phyloP scores from a whole-genome alignment of 1,140 invertebrate species.

The Glossosoma conforme region DNA sequence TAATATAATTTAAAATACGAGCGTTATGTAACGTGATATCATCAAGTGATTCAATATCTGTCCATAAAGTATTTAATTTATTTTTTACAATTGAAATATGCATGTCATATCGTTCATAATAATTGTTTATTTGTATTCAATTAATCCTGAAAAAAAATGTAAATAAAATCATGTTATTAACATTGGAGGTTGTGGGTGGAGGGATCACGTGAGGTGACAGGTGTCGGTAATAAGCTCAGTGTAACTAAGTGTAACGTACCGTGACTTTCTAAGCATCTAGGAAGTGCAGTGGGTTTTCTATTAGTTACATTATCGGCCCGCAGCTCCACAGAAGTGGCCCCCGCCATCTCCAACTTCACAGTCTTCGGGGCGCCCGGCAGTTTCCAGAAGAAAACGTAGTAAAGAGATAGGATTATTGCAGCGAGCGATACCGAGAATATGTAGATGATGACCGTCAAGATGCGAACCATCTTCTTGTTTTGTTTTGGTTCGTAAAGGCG shows the following conservation, averaged over 20 bases:
- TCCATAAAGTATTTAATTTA: too few species aligned
- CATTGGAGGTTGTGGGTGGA: not conserved
- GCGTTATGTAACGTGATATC: too few species aligned
- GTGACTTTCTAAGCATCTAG: conserved; percentile 49
- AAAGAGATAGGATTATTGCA: conserved; percentile 89
- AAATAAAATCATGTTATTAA: too few species aligned
- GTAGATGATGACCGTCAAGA: conserved; percentile 92
- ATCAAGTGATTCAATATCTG: too few species aligned
- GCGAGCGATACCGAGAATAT: conserved; percentile 92
- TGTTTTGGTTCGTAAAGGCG: conserved; percentile 76
- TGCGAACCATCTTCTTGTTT: conserved; percentile 83
- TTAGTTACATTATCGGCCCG: conserved; percentile 26
- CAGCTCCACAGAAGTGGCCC: conserved; percentile 2
- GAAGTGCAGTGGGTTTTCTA: conserved; percentile 39
- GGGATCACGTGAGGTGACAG: not conserved
- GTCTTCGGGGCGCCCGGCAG: conserved; percentile 55
- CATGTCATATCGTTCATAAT: too few species aligned
- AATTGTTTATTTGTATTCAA: too few species aligned
- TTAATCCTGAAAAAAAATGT: too few species aligned
- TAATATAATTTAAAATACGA: too few species aligned
- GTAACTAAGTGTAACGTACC: conserved; percentile 49
- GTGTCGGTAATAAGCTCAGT: conserved; percentile 10
- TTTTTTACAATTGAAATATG: too few species aligned
- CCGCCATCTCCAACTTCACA: conserved; percentile 10
- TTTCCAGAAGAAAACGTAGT: conserved; percentile 95